These are phyloP conservation scores for Polypterus senegalus DNA, from an alignment of 2,113 vertebrate species.

Conservation along the genomic window DNA sequence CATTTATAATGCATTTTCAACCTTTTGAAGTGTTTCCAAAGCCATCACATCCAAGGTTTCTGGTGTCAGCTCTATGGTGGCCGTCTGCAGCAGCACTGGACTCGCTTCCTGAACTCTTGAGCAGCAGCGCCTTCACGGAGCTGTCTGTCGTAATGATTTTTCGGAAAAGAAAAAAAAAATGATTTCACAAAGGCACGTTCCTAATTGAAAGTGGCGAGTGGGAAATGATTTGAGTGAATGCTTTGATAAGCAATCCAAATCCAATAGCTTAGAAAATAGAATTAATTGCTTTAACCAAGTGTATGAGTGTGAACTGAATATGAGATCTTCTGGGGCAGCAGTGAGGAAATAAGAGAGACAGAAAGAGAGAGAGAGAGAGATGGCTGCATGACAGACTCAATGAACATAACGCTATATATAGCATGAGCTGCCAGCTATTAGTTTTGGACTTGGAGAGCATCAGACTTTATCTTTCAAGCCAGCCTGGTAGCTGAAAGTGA, in stretches of 20 bases:
- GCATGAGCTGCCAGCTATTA: too few relatives aligned
- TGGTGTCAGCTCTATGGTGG: too few relatives aligned
- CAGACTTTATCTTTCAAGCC: too few relatives aligned
- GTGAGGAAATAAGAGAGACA: background rate
- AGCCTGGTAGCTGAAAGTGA: too few relatives aligned
- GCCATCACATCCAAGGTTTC: too few relatives aligned
- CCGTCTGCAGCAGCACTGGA: too few relatives aligned
- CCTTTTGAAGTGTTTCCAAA: too few relatives aligned
- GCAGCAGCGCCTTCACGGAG: slow-evolving; percentile 2
- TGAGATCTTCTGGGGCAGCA: background rate
- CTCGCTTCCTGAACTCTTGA: too few relatives aligned
- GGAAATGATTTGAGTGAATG: slow-evolving; percentile 33
- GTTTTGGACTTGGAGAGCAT: too few relatives aligned
- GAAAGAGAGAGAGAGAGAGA: background rate
- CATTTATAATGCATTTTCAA: too few relatives aligned
- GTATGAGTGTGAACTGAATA: slow-evolving; percentile 18
- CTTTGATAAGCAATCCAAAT: slow-evolving; percentile 36
- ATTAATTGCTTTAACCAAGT: slow-evolving; percentile 30
- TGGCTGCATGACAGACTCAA: background rate
- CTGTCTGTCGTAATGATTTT: slow-evolving; percentile 31
- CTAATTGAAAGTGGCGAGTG: slow-evolving; percentile 26
- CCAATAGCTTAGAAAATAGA: slow-evolving; percentile 35
- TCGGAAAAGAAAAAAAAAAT: slow-evolving; percentile 10
- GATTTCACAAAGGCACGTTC: slow-evolving; percentile 38
- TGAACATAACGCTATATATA: too few relatives aligned